Evolutionary conservation across 2,797 vertebrate genomes (phyloP).

Genomic region (Sphenodon punctatus): DNA sequence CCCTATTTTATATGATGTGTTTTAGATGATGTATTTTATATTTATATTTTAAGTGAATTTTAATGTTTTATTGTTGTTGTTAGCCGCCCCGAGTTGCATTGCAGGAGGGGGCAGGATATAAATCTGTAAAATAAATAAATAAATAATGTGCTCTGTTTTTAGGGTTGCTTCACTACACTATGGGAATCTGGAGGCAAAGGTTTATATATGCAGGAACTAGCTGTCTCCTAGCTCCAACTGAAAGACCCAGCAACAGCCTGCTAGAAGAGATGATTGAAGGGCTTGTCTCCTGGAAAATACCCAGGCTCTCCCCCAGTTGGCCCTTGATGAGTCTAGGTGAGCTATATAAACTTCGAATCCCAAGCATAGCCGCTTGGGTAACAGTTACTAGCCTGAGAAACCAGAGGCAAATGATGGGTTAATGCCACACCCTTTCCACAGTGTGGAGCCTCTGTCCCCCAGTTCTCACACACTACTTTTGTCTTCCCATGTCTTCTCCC

Average conservation of each 20-base stretch:
- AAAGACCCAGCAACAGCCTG: background rate
- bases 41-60: too few species aligned
- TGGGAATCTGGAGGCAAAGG: too few species aligned
- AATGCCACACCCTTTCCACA: background rate
- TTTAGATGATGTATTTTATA: too few species aligned
- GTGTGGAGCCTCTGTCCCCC: background rate
- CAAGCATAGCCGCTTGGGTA: background rate
- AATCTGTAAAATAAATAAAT: too few species aligned
- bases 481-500: too few species aligned
- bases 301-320: background rate
- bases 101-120: too few species aligned
- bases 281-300: background rate
- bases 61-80: too few species aligned
- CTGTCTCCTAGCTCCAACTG: background rate
- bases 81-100: too few species aligned
- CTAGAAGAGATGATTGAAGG: background rate
- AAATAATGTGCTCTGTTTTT: too few species aligned
- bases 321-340: background rate
- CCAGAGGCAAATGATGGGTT: too few species aligned
- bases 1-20: too few species aligned
- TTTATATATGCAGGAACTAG: background rate
- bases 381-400: background rate
- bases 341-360: background rate
- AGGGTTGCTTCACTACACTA: too few species aligned
- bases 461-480: background rate